phyloP scores from a whole-genome alignment of 2,797 vertebrate genomes.

The Danio kyathit region DNA sequence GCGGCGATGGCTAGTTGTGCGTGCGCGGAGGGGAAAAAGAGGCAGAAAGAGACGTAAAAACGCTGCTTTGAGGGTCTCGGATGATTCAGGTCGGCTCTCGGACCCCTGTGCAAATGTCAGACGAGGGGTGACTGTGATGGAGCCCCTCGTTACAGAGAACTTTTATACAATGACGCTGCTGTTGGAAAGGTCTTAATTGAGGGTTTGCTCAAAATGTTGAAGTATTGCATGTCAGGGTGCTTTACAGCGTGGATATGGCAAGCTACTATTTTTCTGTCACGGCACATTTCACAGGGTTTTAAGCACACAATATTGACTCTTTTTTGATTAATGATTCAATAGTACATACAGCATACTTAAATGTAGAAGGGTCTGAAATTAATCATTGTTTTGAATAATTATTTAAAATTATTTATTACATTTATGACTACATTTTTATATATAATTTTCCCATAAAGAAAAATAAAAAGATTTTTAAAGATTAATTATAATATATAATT shows the following conservation, averaged over 20 bases:
- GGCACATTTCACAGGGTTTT: neutral
- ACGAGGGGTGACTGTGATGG: constrained; percentile 24
- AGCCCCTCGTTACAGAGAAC: constrained; percentile 46
- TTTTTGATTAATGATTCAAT: too few species aligned
- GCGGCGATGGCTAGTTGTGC: constrained; percentile 67
- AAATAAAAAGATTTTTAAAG: too few species aligned
- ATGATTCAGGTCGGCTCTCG: constrained; percentile 29
- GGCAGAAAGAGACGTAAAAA: constrained; percentile 63
- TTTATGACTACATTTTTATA: too few species aligned
- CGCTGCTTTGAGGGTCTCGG: constrained; percentile 54
- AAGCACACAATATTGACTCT: too few species aligned
- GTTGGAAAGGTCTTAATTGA: constrained; percentile 27
- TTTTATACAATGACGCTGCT: constrained; percentile 42
- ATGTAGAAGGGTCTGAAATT: too few species aligned
- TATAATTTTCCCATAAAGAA: too few species aligned
- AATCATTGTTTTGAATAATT: too few species aligned
- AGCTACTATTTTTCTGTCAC: neutral
- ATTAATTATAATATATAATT: too few species aligned
- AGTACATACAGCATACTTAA: too few species aligned
- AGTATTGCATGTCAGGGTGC: constrained; percentile 34
- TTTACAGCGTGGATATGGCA: constrained; percentile 1
- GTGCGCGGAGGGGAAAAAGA: constrained; percentile 46
- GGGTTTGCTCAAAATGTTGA: constrained; percentile 39
- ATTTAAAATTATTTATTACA: too few species aligned
- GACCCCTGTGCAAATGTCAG: constrained; percentile 24